phyloP scores from a whole-genome alignment of 2,113 vertebrate species.

The Podiceps cristatus region DNA sequence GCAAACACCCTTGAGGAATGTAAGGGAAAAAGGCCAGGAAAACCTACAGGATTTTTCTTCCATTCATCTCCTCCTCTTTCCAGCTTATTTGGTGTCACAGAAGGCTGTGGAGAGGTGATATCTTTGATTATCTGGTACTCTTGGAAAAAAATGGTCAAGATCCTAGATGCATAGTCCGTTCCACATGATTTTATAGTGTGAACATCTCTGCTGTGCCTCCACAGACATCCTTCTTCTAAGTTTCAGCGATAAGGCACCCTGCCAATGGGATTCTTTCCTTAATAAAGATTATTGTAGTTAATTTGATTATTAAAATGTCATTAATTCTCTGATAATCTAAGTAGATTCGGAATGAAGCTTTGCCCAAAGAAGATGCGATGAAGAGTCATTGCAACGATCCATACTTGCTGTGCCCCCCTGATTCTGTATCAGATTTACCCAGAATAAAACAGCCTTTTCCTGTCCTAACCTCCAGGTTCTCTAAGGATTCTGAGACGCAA shows the following conservation, averaged over 20 bases:
- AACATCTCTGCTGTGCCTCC: not conserved
- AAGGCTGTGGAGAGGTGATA: not conserved
- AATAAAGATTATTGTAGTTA: not conserved
- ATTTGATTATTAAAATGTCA: not conserved
- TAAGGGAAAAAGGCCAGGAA: not conserved
- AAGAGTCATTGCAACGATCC: not conserved
- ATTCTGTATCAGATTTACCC: not conserved
- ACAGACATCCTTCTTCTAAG: not conserved
- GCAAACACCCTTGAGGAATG: not conserved
- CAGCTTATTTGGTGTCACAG: not conserved
- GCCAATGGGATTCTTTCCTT: not conserved
- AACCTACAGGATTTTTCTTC: not conserved
- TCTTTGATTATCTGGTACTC: not conserved
- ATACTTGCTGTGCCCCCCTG: not conserved
- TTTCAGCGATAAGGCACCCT: not conserved
- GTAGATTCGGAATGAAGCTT: not conserved
- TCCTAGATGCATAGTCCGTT: not conserved
- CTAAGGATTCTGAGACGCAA: not conserved
- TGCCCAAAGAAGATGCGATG: not conserved
- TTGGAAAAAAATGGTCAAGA: not conserved
- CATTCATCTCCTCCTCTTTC: not conserved
- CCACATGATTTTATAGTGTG: rapidly evolving
- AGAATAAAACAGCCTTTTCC: not conserved
- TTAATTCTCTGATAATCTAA: not conserved
- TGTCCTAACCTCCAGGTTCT: not conserved